These are phyloP conservation scores for Galaxea fascicularis DNA, from an alignment of 92 coral and sea anemone species.

Conservation along the genomic window DNA sequence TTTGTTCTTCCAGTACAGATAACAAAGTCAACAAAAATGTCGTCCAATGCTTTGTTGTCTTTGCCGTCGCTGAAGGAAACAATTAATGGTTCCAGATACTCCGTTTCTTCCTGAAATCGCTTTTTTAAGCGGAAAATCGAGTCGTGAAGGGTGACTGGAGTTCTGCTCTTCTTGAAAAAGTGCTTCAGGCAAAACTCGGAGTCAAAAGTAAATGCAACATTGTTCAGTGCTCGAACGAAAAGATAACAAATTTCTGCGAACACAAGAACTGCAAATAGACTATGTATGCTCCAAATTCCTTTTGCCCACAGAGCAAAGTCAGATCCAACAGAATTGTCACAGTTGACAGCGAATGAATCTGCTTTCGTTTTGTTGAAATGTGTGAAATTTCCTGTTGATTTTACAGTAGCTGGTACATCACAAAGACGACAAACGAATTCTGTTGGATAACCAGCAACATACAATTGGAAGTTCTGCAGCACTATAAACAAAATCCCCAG, in stretches of 20 bases:
- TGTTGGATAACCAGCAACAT: constrained; percentile 34
- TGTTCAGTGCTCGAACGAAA: not conserved
- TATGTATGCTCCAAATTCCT: constrained; percentile 13
- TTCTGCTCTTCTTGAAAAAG: constrained; percentile 18
- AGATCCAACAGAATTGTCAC: constrained; percentile 54
- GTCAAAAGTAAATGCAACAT: constrained; percentile 20
- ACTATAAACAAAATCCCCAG: constrained; percentile 35
- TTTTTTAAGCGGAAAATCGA: not conserved
- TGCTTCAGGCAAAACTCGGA: constrained; percentile 48
- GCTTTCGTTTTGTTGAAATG: not conserved
- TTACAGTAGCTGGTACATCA: not conserved
- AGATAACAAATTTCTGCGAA: constrained; percentile 33
- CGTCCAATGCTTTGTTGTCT: constrained; percentile 28
- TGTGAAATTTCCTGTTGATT: not conserved
- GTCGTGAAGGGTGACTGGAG: not conserved
- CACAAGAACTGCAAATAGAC: constrained; percentile 20
- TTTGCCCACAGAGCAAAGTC: constrained; percentile 26
- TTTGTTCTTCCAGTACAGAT: constrained; percentile 61
- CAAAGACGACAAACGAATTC: constrained; percentile 38
- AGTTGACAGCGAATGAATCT: constrained; percentile 12
- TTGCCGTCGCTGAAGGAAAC: not conserved
- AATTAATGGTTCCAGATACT: constrained; percentile 40
- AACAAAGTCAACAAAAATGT: constrained; percentile 57
- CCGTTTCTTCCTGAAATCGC: constrained; percentile 4
- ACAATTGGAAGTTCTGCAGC: constrained; percentile 35